phyloP scores from a whole-genome alignment of 2,888 invertebrate genomes.

The Nemotelus pantherinus region DNA sequence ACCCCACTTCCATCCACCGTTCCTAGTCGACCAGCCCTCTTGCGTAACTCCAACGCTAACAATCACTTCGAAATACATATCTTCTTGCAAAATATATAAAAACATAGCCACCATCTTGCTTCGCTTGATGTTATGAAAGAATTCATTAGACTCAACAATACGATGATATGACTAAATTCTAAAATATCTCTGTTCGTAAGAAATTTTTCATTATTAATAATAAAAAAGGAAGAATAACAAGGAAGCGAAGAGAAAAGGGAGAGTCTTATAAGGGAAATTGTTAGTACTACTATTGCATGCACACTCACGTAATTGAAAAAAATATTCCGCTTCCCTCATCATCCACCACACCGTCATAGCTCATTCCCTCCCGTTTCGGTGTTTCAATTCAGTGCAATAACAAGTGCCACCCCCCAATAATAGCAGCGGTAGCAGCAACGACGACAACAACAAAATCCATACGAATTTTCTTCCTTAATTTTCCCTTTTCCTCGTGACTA shows the following conservation, averaged over 20 bases:
- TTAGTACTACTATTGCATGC: constrained; percentile 31
- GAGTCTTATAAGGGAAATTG: constrained; percentile 37
- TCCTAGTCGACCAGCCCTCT: not conserved
- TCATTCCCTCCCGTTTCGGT: not conserved
- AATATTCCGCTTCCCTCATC: constrained; percentile 1
- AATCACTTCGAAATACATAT: not conserved
- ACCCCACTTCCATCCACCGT: not conserved
- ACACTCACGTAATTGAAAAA: constrained; percentile 44
- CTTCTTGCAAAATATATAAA: not conserved
- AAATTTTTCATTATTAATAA: constrained; percentile 35
- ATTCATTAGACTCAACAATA: constrained; percentile 18
- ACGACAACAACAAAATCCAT: constrained; percentile 17
- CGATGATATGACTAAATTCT: constrained; percentile 15
- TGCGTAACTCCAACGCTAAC: no score
- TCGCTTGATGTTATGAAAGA: not conserved
- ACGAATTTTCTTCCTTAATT: constrained; percentile 32
- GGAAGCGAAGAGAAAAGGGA: not conserved
- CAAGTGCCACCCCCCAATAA: constrained; percentile 12
- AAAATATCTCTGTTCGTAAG: constrained; percentile 22
- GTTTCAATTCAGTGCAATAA: constrained; percentile 10
- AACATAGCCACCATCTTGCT: not conserved
- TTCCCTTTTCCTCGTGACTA: constrained; percentile 30
- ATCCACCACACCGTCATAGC: not conserved
- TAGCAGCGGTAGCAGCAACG: constrained; percentile 17
- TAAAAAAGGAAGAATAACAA: constrained; percentile 14